Evolutionary conservation across 2,888 invertebrate species (phyloP).

Genomic region (Hydrotaea cyrtoneurina): DNA sequence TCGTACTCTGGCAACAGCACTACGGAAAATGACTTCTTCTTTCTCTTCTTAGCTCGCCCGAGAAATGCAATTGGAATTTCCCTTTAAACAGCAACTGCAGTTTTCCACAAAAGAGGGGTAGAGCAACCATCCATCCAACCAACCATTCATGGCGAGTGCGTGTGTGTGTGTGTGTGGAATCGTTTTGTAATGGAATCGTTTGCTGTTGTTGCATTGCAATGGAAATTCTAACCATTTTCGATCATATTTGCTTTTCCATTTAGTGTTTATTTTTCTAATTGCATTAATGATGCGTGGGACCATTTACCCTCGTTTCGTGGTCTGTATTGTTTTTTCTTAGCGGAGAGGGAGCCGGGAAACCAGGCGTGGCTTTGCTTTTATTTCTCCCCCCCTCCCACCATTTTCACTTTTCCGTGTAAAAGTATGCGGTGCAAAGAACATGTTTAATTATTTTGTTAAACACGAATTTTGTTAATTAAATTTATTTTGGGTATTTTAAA

Average conservation of each 20-base stretch:
- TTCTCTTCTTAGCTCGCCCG: background rate
- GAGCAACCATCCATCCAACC: background rate
- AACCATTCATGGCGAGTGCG: background rate
- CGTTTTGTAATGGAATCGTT: background rate
- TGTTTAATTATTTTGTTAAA: constrained; percentile 23
- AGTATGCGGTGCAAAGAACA: background rate
- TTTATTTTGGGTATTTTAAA: background rate
- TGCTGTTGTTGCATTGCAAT: background rate
- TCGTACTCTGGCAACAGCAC: background rate
- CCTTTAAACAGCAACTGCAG: background rate
- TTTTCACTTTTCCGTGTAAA: background rate
- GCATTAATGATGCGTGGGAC: constrained; percentile 8
- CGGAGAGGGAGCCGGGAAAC: background rate
- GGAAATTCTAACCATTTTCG: background rate
- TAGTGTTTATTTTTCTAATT: constrained; percentile 3
- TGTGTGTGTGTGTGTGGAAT: background rate
- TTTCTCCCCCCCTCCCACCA: background rate
- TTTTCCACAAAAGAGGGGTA: constrained; percentile 53
- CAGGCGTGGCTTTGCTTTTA: background rate
- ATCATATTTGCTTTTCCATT: background rate
- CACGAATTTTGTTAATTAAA: background rate
- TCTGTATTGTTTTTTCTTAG: no score
- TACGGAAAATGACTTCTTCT: background rate
- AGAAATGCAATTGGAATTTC: constrained; percentile 57
- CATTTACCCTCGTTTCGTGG: background rate